Evolutionary conservation across 2,888 invertebrate species (phyloP), one percentile per base, ranked within the genome.

Genomic region (Temnothorax rugatulus): DNA sequence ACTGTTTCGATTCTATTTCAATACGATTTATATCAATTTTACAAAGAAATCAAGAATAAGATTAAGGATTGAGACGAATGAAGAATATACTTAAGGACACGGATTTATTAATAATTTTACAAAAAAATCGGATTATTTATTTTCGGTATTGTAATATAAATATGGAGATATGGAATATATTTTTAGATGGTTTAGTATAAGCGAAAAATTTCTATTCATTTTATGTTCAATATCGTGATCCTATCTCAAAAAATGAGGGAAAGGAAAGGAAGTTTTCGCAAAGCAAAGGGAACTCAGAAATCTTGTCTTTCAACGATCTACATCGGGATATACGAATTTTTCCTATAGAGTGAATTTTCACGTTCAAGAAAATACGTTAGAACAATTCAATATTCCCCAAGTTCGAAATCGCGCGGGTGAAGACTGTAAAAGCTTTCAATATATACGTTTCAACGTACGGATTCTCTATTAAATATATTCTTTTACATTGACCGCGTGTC

Each of bases 281-380:
- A 71, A 71, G 79, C 79, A 79, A 61, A 21, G 61, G 61, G 59
- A 71, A 77, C 68, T 69, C 15, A 15, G 68, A 71, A 81, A 71
- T 81, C 47, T 81, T 81, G 79, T 81, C 79, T 71, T 81, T 73
- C 79, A n/a, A 59, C 57, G 57, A 38, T 69, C 68, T 57, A 77
- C 77, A 77, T 77, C 59, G 38, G 38, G 34, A 47, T 71, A 47
- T 71, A 79, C 71, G 71, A 79, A 79, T 79, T 71, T 79, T 79
- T 59, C 73, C 73, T 71, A 71, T 71, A 71, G 71, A 61, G 71
- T 61, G 59, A 79, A 71, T 79, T 61, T 71, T 79, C 59, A 50
- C 79, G 59, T 79, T 79, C 59, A 71, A 61, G 79, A 71, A 79
- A 79, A 79, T 79, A 79, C 79, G 79, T 79, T 71, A 71, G 79